Conservation (phyloP, 2,113 vertebrate genomes). For the Columba livia region DNA sequence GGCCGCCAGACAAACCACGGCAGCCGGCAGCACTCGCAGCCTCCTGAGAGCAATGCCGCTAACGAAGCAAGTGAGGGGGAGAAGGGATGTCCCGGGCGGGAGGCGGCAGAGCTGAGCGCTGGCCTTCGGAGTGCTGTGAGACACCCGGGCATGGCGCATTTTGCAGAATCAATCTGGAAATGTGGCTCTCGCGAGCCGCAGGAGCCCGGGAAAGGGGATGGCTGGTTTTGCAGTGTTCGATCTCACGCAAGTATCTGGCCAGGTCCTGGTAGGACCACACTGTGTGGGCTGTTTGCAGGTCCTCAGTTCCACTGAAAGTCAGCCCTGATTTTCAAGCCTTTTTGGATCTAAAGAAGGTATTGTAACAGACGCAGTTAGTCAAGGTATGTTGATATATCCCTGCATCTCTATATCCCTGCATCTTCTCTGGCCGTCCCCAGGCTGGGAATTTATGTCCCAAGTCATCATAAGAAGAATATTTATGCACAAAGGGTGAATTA, state of each 20-base stretch:
- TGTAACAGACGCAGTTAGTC: neutral
- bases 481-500: neutral
- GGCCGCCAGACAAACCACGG: neutral
- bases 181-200: neutral
- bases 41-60: rapidly evolving
- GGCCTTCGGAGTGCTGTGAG: too few species aligned
- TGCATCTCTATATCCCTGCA: rapidly evolving
- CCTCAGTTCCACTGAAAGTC: neutral
- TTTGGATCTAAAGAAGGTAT: neutral
- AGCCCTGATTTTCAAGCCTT: neutral
- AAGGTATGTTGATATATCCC: neutral
- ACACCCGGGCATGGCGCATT: neutral
- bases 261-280: neutral
- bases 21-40: neutral
- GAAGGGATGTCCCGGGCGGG: neutral
- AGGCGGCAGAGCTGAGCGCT: neutral
- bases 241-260: rapidly evolving
- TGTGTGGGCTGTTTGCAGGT: neutral
- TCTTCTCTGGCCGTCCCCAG: neutral
- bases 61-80: neutral
- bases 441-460: neutral
- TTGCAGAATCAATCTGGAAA: neutral
- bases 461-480: neutral
- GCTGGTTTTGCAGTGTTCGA: neutral
- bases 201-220: neutral